Evolutionary conservation across 2,888 invertebrate species (phyloP).

Genomic region (Hypolimnas misippus): DNA sequence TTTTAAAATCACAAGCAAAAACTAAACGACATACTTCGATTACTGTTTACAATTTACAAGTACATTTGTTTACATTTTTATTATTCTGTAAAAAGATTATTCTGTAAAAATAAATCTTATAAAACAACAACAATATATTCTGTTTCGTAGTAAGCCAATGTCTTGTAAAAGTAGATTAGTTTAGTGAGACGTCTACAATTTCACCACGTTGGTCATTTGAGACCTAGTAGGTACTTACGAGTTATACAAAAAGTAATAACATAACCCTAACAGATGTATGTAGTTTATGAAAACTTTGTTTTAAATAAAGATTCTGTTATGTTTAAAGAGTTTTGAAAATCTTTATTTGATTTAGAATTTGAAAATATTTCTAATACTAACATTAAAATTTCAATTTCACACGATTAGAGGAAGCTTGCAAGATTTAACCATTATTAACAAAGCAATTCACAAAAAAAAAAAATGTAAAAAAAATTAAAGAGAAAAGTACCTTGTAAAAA

Average conservation of each 20-base stretch:
- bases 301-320: background rate
- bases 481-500: too few species aligned
- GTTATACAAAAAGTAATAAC: background rate
- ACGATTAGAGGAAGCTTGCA: too few species aligned
- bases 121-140: background rate
- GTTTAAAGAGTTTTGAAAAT: background rate
- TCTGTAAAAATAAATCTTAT: background rate
- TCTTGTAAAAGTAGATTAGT: constrained; percentile 3
- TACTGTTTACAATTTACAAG: background rate
- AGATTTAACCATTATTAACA: too few species aligned
- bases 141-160: background rate
- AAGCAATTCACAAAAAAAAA: too few species aligned
- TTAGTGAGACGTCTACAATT: background rate
- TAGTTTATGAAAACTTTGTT: background rate
- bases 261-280: background rate
- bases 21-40: background rate
- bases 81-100: background rate
- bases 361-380: too few species aligned
- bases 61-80: background rate
- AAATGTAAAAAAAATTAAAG: too few species aligned
- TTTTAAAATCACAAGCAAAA: constrained; percentile 1
- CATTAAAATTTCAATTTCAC: too few species aligned
- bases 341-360: too few species aligned
- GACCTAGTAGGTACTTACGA: background rate
- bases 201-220: constrained; percentile 2